These are phyloP conservation scores for Echeneis naucrates DNA, from an alignment of 2,797 vertebrate genomes.

Conservation along the genomic window DNA sequence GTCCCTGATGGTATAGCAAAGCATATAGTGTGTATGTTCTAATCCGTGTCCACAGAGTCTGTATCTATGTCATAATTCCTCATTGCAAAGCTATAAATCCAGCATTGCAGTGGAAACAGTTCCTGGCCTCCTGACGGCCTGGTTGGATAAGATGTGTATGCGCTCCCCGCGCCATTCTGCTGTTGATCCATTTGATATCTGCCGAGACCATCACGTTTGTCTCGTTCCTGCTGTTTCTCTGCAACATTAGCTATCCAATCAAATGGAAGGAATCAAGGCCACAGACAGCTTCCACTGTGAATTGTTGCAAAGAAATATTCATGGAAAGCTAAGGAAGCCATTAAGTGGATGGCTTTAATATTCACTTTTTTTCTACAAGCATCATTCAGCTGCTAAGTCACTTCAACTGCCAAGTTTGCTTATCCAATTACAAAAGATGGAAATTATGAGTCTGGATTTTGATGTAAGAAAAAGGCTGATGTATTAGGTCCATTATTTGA, in stretches of 20 bases:
- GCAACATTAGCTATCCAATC: constrained; percentile 37
- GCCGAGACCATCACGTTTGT: neutral
- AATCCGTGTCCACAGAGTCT: too few species aligned
- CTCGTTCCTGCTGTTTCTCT: constrained; percentile 14
- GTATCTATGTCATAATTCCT: neutral
- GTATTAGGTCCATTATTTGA: neutral
- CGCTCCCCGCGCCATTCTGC: neutral
- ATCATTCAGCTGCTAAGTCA: neutral
- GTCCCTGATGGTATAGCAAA: neutral
- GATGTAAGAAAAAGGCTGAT: constrained; percentile 4
- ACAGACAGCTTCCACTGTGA: constrained; percentile 1
- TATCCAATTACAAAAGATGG: neutral
- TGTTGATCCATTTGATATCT: constrained; percentile 41
- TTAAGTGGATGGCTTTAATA: too few species aligned
- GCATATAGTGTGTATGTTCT: neutral
- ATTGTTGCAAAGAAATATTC: neutral
- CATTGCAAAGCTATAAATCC: neutral
- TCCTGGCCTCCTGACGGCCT: neutral
- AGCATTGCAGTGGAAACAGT: constrained; percentile 3
- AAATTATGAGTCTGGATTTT: neutral
- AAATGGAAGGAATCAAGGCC: constrained; percentile 28
- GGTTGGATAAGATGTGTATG: neutral
- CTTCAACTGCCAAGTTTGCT: neutral
- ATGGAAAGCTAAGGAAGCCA: neutral
- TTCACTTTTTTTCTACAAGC: neutral